phyloP scores from a whole-genome alignment of 2,797 vertebrate species.

The Carcharodon carcharias region DNA sequence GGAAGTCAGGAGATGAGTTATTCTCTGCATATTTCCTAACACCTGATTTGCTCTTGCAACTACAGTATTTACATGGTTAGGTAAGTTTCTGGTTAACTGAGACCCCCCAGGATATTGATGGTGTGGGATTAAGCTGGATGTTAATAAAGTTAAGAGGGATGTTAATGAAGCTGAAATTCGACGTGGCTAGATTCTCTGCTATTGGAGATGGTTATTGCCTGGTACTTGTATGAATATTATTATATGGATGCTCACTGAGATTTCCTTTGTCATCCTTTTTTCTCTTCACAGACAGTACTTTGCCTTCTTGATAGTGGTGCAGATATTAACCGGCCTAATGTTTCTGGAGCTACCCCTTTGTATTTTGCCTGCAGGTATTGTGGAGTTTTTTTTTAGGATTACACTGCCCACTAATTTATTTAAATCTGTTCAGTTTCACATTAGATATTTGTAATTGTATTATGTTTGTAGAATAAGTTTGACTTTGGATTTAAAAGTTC shows the following conservation, averaged over 20 bases:
- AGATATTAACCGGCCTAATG: constrained; percentile 93
- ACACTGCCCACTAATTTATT: neutral
- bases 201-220: neutral
- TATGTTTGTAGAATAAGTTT: neutral
- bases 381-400: constrained; percentile 40
- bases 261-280: constrained; percentile 41
- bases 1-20: too few species aligned
- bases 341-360: constrained; percentile 92
- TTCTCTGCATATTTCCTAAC: too few species aligned
- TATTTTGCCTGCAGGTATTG: constrained; percentile 96
- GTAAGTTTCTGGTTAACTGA: too few species aligned
- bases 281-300: constrained; percentile 70
- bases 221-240: neutral
- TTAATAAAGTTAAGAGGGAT: too few species aligned
- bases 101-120: too few species aligned
- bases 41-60: too few species aligned
- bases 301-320: constrained; percentile 95
- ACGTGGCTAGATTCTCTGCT: neutral
- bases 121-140: too few species aligned
- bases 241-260: neutral
- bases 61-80: too few species aligned
- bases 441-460: neutral
- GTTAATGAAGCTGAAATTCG: too few species aligned
- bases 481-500: neutral
- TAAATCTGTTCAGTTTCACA: neutral